Evolutionary conservation across 2,113 vertebrate species (phyloP), one percentile per base, ranked within the genome.

Genomic region (Paratilapia polleni): DNA sequence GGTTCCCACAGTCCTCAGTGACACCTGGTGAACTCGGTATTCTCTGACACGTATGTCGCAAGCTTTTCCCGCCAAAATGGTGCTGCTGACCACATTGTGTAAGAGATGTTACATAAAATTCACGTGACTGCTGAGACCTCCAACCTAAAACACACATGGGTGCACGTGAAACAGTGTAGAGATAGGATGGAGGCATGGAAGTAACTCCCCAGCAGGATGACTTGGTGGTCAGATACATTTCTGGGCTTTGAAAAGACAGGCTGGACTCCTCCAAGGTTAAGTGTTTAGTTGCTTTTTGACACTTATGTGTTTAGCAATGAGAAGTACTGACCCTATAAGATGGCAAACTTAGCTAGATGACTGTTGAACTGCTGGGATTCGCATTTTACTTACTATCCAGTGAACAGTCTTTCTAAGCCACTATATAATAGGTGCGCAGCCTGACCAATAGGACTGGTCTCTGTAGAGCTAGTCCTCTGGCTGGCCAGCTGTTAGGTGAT

Each of bases 71-170:
- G 56, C 78, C 22, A 79, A 85, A 91, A 43, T n/a, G n/a, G 14
- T 59, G 28, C 28, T 10, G 28, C 77, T 62, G 61, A 43, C 17
- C 64, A 56, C 58, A 84, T 92, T 93, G 80, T 76, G 76, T 56
- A 92, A 93, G 81, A 61, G 7, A 52, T 70, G 56, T 94, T 93
- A 91, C 64, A 78, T 92, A 91, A 92, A 88, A 36, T n/a, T 63
- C 70, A 80, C 5, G 1, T 68, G 77, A 75, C 5, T 1, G 28
- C 62, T 14, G 31, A 81, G 38, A 75, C 58, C 41, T 78, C 81
- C n/a, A 49, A 76, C 60, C 31, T 63, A 0, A 82, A 36, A 3
- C 24, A 12, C 75, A 82, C 20, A 66, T 24, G 43, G 4, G 20
- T 3, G 19, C 6, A 13, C 14, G 36, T n/a, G 22, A 89, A 43